Conservation (phyloP, 2,113 vertebrate genomes). For the Spea multiplicata region DNA sequence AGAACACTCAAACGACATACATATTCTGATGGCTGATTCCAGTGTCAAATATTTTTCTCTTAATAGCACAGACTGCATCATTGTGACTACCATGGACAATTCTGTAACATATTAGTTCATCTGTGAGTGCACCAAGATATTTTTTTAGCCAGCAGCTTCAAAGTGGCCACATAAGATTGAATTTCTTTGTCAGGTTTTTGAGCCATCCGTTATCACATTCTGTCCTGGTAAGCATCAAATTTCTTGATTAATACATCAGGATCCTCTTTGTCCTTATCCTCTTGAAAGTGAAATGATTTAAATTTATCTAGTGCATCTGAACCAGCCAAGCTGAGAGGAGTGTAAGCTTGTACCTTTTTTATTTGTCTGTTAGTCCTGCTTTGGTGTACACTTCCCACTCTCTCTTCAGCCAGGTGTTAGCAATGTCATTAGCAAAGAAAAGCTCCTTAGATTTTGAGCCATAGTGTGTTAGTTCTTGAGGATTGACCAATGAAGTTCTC, state of each 20-base stretch:
- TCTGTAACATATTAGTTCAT: no score
- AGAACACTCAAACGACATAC: no score
- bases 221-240: background rate
- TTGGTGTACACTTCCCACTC: background rate
- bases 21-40: no score
- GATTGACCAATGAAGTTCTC: no score
- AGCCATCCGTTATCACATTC: background rate
- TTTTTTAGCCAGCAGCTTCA: background rate
- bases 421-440: constrained; percentile 1
- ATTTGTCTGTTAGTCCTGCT: background rate
- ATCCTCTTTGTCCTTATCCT: background rate
- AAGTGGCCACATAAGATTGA: background rate
- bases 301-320: background rate
- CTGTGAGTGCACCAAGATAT: background rate
- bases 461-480: background rate
- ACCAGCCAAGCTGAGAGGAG: background rate
- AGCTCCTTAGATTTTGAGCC: background rate
- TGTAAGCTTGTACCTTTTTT: background rate
- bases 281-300: background rate
- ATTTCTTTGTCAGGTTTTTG: background rate
- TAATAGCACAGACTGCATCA: no score
- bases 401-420: constrained; percentile 6
- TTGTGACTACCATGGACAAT: no score
- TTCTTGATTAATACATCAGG: background rate
- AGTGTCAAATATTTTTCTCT: no score